phyloP scores from a whole-genome alignment of 2,113 vertebrate genomes.

The Ammodytes marinus region DNA sequence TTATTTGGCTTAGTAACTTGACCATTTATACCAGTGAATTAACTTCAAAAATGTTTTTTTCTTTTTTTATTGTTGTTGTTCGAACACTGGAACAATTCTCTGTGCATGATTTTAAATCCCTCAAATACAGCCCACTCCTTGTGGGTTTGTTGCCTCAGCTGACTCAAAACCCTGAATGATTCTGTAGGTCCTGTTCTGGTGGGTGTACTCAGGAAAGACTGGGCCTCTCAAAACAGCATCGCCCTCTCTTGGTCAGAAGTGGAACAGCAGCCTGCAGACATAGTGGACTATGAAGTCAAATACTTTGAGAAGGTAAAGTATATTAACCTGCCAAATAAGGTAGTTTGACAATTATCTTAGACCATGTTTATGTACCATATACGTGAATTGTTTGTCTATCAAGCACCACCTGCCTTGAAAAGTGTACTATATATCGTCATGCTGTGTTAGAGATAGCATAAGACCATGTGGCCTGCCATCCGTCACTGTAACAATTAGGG shows the following conservation, averaged over 20 bases:
- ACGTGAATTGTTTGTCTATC: neutral
- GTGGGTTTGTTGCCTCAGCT: constrained; percentile 8
- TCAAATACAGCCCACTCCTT: neutral
- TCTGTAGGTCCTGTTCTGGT: constrained; percentile 92
- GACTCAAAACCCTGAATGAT: constrained; percentile 19
- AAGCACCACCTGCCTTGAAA: no score
- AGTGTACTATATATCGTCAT: no score
- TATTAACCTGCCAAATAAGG: neutral
- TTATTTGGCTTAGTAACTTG: no score
- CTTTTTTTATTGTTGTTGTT: neutral
- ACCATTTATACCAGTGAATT: neutral
- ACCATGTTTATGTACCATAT: neutral
- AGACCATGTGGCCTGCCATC: no score
- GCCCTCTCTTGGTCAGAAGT: constrained; percentile 97
- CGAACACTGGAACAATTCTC: neutral
- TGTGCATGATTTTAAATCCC: neutral
- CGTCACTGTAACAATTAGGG: no score
- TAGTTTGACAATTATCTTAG: neutral
- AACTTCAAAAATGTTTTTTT: neutral
- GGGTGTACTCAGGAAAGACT: constrained; percentile 95
- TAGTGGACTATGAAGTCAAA: constrained; percentile 99
- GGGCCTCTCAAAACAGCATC: constrained; percentile 96
- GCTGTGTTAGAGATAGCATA: no score
- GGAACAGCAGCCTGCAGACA: constrained; percentile 89
- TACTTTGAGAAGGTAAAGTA: constrained; percentile 95